Conservation (phyloP, 2,113 vertebrate genomes). For the Oxyura jamaicensis region DNA sequence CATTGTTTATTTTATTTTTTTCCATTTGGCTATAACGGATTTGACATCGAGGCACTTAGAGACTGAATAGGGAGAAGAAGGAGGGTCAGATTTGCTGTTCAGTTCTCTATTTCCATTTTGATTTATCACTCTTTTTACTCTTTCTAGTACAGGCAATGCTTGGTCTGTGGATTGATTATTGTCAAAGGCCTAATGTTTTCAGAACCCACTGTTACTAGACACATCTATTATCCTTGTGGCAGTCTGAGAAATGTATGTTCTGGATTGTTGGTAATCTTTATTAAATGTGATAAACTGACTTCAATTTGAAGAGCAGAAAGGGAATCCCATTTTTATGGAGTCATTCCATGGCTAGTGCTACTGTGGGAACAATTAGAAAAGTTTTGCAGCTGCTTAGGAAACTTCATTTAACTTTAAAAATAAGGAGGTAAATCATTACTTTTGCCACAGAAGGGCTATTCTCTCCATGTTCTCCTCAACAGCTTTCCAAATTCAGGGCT, state of each 20-base stretch:
- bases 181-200: conserved; percentile 21
- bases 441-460: background rate
- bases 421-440: background rate
- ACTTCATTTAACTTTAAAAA: background rate
- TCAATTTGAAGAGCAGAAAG: background rate
- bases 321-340: background rate
- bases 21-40: background rate
- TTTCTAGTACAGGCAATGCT: background rate
- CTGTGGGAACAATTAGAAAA: background rate
- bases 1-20: background rate
- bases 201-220: conserved; percentile 7
- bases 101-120: background rate
- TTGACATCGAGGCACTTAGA: background rate
- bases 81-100: background rate
- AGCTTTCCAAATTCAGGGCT: background rate
- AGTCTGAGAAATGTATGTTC: background rate
- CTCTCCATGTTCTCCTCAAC: background rate
- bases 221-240: background rate
- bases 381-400: background rate
- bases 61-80: background rate
- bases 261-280: conserved; percentile 1
- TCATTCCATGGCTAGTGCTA: background rate
- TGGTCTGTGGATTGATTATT: background rate
- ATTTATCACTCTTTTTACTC: conserved; percentile 8
- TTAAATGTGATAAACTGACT: background rate